These are phyloP conservation scores for Spinus pinus DNA, from an alignment of 2,797 vertebrate genomes.

Conservation along the genomic window DNA sequence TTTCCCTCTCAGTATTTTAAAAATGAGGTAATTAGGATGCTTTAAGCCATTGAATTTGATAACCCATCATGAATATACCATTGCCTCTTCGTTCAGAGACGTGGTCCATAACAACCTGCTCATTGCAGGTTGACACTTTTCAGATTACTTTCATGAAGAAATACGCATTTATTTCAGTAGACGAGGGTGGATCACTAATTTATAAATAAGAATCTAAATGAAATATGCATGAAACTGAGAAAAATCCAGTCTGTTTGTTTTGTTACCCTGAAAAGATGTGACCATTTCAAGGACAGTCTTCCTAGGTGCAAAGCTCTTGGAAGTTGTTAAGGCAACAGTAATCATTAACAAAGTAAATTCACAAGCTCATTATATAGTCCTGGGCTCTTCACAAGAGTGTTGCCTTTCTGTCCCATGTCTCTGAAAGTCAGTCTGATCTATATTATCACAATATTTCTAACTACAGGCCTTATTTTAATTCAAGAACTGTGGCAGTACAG, in stretches of 20 bases:
- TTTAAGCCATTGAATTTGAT: not conserved
- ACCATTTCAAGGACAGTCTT: not conserved
- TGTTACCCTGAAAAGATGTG: not conserved
- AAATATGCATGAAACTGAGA: not conserved
- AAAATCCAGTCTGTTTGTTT: not conserved
- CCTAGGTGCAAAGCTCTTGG: not conserved
- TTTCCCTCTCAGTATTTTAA: not conserved
- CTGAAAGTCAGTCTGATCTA: not conserved
- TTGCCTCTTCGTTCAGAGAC: fast-evolving
- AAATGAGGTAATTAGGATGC: not conserved
- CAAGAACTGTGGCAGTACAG: not conserved
- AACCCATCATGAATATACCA: not conserved
- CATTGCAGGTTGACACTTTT: not conserved
- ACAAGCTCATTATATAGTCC: not conserved
- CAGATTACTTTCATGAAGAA: not conserved
- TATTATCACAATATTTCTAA: not conserved
- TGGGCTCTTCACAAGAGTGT: not conserved
- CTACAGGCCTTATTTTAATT: not conserved
- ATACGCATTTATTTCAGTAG: not conserved
- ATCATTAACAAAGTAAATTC: not conserved
- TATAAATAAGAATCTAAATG: not conserved
- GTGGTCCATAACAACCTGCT: not conserved
- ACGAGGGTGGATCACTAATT: not conserved
- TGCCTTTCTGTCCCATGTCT: not conserved
- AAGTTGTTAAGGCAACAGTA: not conserved